These are phyloP conservation scores for Pollenia angustigena DNA, from an alignment of 2,888 invertebrate species.

Conservation along the genomic window DNA sequence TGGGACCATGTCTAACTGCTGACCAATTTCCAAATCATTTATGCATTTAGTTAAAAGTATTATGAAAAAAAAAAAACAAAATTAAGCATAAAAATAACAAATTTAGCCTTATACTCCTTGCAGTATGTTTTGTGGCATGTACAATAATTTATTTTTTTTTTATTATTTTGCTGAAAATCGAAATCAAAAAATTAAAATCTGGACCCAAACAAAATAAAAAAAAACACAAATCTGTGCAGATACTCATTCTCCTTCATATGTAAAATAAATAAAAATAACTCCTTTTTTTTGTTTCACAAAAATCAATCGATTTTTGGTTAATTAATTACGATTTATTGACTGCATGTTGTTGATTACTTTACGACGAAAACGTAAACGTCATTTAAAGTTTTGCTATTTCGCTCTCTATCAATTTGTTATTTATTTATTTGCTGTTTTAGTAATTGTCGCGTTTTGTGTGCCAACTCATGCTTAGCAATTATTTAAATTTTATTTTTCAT, in stretches of 20 bases:
- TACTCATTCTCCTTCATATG: conserved; percentile 19
- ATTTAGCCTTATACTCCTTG: conserved; percentile 5
- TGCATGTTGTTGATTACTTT: conserved; percentile 82
- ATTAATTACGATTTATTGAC: conserved; percentile 84
- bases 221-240: background rate
- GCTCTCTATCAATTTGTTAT: conserved; percentile 54
- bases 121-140: background rate
- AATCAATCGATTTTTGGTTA: conserved; percentile 77
- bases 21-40: conserved; percentile 73
- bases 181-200: conserved; percentile 54
- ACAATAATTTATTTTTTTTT: conserved; percentile 49
- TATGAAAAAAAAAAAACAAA: conserved; percentile 39
- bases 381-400: conserved; percentile 48
- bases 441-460: conserved; percentile 65
- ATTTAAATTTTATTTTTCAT: conserved; percentile 66
- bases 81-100: conserved; percentile 15
- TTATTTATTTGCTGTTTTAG: conserved; percentile 62
- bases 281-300: conserved; percentile 36
- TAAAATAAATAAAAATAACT: conserved; percentile 29
- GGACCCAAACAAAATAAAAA: conserved; percentile 15
- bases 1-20: conserved; percentile 70
- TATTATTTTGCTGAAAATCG: conserved; percentile 52
- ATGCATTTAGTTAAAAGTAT: conserved; percentile 71
- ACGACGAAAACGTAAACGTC: conserved; percentile 68
- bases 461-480: conserved; percentile 67